Evolutionary conservation across 2,113 vertebrate species (phyloP), one percentile per base, ranked within the genome.

Genomic region (Chloebia gouldiae): DNA sequence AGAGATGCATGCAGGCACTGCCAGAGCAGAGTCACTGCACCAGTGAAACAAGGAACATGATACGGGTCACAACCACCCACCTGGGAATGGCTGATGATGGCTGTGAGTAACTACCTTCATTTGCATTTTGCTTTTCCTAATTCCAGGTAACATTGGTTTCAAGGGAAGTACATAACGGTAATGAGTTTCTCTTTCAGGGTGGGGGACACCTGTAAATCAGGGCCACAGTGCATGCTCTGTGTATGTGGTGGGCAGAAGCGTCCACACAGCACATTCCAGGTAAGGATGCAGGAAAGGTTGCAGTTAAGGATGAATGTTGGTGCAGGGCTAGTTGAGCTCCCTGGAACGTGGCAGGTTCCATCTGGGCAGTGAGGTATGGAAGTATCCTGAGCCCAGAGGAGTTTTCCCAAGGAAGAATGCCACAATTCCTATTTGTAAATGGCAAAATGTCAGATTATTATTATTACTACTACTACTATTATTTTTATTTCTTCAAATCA

Each of bases 401-500:
- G 13, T 80, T 60, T 77, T 50, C 21, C 18, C 8, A 45, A 7
- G 44, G 39, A 69, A 57, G 7, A 42, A 51, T 50, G 33, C 49
- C 61, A 86, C 44, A 53, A 44, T 50, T 16, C 11, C 7, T 54
- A 53, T 68, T 44, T 11, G 22, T 54, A 68, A 75, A 68, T 54
- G 21, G 35, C 68, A 68, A 82, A 61, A 25, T n/a, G 13, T 59
- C 16, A 42, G 10, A 37, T 18, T 9, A 37, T 18, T 37, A 44
- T 7, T 20, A 47, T 1, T 30, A 12, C 0, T 70, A 42, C 0
- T 5, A 59, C 22, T 14, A 35, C 10, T 30, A 20, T 4, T 59
- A 57, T 22, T 81, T 53, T 17, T 66, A 50, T 68, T 59, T 51
- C 53, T 50, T 56, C 13, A 64, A 11, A 42, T 40, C 19, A 19